A percentile compares a stretch with the other conserved stretches of the same genome.
These are phyloP conservation scores for Anisognathus igniventris DNA, from an alignment of 2,797 vertebrate genomes.

Conservation along the genomic window DNA sequence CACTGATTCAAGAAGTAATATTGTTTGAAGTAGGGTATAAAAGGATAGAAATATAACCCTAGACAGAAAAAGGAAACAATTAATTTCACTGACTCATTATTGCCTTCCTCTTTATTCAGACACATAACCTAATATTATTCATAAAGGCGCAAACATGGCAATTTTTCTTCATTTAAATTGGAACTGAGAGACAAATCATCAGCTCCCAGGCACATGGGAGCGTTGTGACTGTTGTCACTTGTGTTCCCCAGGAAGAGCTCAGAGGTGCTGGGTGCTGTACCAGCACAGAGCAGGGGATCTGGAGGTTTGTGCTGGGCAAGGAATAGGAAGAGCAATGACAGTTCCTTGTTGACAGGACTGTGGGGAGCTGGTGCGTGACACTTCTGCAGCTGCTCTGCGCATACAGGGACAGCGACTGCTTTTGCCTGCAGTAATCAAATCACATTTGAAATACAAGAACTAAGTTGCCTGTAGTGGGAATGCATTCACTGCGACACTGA, in stretches of 20 bases:
- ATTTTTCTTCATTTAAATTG: not conserved
- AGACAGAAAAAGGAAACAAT: not conserved
- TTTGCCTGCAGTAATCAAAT: constrained; percentile 5
- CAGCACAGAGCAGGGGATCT: not conserved
- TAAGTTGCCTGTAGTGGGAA: constrained; percentile 1
- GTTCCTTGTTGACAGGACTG: not conserved
- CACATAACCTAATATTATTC: not conserved
- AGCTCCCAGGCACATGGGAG: not conserved
- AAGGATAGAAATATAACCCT: not conserved
- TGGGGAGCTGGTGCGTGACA: not conserved
- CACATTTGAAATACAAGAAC: not conserved
- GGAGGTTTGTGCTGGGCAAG: not conserved
- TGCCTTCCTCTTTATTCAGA: not conserved
- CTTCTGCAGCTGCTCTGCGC: not conserved
- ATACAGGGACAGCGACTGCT: not conserved
- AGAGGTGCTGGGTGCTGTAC: not conserved
- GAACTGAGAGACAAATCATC: not conserved
- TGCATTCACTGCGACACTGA: not conserved
- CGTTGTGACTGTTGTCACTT: not conserved
- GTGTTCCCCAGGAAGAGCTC: not conserved
- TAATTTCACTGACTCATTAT: not conserved
- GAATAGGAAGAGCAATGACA: not conserved
- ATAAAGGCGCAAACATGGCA: not conserved
- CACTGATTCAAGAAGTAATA: not conserved
- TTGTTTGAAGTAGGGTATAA: not conserved